Evolutionary conservation across 2,113 vertebrate genomes (phyloP).

Genomic region (Dasyurus viverrinus): DNA sequence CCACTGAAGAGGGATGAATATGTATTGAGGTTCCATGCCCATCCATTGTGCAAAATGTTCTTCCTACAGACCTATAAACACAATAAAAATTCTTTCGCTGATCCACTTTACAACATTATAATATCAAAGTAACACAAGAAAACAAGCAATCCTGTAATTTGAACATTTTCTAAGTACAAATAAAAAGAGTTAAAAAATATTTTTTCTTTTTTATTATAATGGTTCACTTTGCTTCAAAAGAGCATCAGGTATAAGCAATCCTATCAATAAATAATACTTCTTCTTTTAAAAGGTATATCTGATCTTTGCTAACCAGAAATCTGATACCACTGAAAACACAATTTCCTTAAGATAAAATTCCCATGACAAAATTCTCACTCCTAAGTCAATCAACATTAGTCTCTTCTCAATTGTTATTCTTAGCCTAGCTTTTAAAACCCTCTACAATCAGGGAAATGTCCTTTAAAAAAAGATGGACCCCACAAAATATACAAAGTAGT

Average conservation of each 20-base stretch:
- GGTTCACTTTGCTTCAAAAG: neutral
- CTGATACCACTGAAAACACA: conserved; percentile 29
- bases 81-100: conserved; percentile 34
- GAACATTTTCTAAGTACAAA: conserved; percentile 27
- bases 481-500: neutral
- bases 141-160: conserved; percentile 42
- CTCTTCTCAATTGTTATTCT: neutral
- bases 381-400: neutral
- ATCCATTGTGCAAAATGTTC: conserved; percentile 97
- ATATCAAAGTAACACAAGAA: conserved; percentile 3
- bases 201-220: neutral
- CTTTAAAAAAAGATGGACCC: neutral
- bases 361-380: neutral
- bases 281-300: conserved; percentile 9
- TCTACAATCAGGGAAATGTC: neutral
- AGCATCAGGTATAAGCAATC: conserved; percentile 28
- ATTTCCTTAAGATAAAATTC: conserved; percentile 49
- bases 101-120: neutral
- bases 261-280: conserved; percentile 28
- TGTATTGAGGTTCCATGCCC: conserved; percentile 95
- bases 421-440: neutral
- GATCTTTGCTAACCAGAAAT: conserved; percentile 52
- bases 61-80: conserved; percentile 90
- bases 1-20: conserved; percentile 96
- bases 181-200: conserved; percentile 36